These are phyloP conservation scores for Callopanchax toddi DNA, from an alignment of 2,113 vertebrate genomes.

Conservation along the genomic window DNA sequence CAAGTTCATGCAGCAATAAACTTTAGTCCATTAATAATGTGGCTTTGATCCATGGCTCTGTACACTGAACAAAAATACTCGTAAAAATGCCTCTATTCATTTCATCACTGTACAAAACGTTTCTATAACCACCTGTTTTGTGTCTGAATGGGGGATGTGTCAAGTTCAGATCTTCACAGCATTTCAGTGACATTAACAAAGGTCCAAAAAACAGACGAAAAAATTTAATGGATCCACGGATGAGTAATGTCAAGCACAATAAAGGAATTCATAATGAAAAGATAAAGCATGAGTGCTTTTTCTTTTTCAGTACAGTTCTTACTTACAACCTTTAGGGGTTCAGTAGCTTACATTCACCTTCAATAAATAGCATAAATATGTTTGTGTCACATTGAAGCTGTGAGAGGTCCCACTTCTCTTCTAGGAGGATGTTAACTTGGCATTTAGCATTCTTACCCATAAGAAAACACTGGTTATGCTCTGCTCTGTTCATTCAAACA, in stretches of 20 bases:
- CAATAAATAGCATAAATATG: constrained; percentile 88
- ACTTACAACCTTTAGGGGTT: constrained; percentile 63
- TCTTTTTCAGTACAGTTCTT: constrained; percentile 49
- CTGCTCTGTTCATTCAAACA: constrained; percentile 44
- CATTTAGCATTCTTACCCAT: constrained; percentile 43
- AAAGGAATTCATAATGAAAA: constrained; percentile 76
- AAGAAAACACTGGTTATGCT: constrained; percentile 43
- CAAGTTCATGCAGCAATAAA: constrained; percentile 81
- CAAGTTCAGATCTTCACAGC: constrained; percentile 67
- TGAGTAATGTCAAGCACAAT: constrained; percentile 76
- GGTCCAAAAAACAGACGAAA: constrained; percentile 55
- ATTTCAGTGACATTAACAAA: constrained; percentile 71
- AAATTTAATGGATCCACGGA: constrained; percentile 56
- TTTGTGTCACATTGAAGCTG: constrained; percentile 62
- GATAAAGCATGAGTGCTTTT: constrained; percentile 68
- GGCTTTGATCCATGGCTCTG: constrained; percentile 74
- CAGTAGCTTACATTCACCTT: constrained; percentile 86
- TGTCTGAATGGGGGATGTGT: constrained; percentile 56
- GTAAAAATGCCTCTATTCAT: constrained; percentile 73
- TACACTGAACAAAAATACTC: constrained; percentile 77
- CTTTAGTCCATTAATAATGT: constrained; percentile 75
- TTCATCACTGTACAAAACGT: constrained; percentile 72
- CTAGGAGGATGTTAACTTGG: constrained; percentile 35
- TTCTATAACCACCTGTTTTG: constrained; percentile 50
- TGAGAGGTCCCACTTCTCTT: constrained; percentile 46